Conservation (phyloP, 2,797 vertebrate species). For the Morelia viridis region DNA sequence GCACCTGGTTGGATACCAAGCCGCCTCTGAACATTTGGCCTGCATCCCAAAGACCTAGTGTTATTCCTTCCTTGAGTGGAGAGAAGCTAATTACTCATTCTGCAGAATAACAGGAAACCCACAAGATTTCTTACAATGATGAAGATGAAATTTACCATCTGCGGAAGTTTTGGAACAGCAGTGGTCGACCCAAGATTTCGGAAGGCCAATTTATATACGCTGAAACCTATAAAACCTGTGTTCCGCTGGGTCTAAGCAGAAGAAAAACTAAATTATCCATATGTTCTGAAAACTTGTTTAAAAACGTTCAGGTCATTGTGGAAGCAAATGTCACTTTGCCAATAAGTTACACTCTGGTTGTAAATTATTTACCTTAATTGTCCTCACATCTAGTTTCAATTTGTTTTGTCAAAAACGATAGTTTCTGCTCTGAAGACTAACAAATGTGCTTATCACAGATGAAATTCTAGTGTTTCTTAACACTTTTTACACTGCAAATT, state of each 20-base stretch:
- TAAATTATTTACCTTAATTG: conserved; percentile 53
- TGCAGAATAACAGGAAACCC: conserved; percentile 60
- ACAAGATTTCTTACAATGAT: conserved; percentile 57
- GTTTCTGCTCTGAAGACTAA: conserved; percentile 27
- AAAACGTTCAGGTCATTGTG: conserved; percentile 45
- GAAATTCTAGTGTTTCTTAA: too few species aligned
- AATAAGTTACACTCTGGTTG: conserved; percentile 35
- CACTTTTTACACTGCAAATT: too few species aligned
- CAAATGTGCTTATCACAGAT: background rate
- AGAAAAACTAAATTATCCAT: conserved; percentile 50
- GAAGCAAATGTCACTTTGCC: conserved; percentile 36
- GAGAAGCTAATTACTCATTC: conserved; percentile 48
- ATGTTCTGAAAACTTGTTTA: conserved; percentile 50
- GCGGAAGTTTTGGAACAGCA: conserved; percentile 30
- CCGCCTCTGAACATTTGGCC: conserved; percentile 29
- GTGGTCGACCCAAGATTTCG: conserved; percentile 37
- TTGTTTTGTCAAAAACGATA: conserved; percentile 39
- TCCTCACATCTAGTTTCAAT: conserved; percentile 4
- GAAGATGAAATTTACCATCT: conserved; percentile 54
- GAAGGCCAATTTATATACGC: conserved; percentile 17
- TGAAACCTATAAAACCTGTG: conserved; percentile 34
- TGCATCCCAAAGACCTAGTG: conserved; percentile 15
- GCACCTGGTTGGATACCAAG: conserved; percentile 31
- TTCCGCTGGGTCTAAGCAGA: conserved; percentile 40
- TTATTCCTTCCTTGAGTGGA: conserved; percentile 46